Percentiles rank a stretch among this genome's conserved stretches.
These are phyloP conservation scores for Trogon surrucura DNA, from an alignment of 2,113 vertebrate species.

Conservation along the genomic window DNA sequence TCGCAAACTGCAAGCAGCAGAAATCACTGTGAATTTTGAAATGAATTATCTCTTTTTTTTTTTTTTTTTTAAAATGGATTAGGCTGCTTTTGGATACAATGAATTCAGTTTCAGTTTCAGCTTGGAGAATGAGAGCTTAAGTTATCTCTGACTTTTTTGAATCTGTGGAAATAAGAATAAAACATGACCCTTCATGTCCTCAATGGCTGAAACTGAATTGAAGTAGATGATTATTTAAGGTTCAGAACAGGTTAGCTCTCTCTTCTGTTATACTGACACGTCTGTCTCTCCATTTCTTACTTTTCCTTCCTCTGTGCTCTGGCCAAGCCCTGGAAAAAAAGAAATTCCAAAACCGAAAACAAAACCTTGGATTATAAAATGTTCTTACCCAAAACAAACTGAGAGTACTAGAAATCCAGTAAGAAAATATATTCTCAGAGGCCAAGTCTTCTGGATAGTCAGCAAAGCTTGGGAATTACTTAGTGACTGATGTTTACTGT, in stretches of 20 bases:
- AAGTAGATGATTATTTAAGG: conserved; percentile 10
- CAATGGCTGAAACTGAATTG: neutral
- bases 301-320: neutral
- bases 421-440: neutral
- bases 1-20: neutral
- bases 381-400: neutral
- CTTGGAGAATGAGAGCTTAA: neutral
- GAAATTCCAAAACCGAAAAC: neutral
- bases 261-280: neutral
- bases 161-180: conserved; percentile 10
- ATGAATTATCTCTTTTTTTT: neutral
- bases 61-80: neutral
- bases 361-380: neutral
- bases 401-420: neutral
- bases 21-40: neutral
- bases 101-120: conserved; percentile 9
- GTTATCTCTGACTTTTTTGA: neutral
- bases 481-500: neutral
- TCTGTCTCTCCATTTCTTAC: neutral
- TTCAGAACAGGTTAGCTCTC: neutral
- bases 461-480: neutral
- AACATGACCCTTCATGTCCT: neutral
- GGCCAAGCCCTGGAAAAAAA: neutral
- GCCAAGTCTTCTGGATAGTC: neutral
- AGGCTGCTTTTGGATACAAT: neutral